Evolutionary conservation across 2,797 vertebrate genomes (phyloP).

Genomic region (Myotis daubentonii): DNA sequence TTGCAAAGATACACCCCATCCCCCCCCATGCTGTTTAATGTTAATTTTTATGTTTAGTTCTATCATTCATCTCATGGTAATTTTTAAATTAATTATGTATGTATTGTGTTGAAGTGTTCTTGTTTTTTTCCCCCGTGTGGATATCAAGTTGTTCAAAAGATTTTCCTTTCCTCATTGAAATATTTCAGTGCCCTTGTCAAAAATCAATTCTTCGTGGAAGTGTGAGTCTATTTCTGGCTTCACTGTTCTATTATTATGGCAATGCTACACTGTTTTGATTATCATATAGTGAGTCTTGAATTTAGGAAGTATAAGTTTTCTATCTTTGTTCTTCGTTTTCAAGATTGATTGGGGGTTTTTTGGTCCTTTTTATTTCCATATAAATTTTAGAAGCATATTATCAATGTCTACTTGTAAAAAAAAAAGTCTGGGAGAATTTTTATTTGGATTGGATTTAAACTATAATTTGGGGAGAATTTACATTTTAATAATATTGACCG

Average conservation of each 20-base stretch:
- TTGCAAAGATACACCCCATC: background rate
- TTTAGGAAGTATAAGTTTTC: background rate
- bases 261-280: background rate
- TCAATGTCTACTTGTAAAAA: constrained; percentile 16
- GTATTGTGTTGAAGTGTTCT: background rate
- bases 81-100: background rate
- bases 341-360: background rate
- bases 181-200: background rate
- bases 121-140: background rate
- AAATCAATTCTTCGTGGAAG: background rate
- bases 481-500: background rate
- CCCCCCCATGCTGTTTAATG: background rate
- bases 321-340: background rate
- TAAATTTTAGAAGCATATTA: background rate
- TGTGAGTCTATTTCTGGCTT: background rate
- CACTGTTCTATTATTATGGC: background rate
- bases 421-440: background rate
- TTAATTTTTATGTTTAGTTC: background rate
- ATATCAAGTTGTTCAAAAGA: background rate
- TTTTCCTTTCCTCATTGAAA: background rate
- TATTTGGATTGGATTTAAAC: background rate
- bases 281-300: background rate
- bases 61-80: background rate
- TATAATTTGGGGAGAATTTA: background rate
- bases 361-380: background rate